Base-by-base conservation (phyloP, 2,797 vertebrate genomes). In the Denticeps clupeoides region DNA sequence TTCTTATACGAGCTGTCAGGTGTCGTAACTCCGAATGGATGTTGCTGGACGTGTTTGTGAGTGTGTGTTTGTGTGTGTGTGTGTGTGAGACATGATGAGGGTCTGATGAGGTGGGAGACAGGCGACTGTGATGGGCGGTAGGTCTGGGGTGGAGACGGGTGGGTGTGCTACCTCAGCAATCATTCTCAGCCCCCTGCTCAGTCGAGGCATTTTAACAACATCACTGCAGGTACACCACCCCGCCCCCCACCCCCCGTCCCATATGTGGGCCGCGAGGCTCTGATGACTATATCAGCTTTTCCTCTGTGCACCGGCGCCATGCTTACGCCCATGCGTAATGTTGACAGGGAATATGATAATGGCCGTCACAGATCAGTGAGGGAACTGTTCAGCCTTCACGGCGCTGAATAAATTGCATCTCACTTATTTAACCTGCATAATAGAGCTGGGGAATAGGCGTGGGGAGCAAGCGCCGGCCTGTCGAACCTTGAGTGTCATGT, bases 271-370 rank as follows among this genome's bases (percentile, higher is more conserved):
- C 69, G 71, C 67, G 58, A 65, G 65, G 68, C 73, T 75, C 73
- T 85, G 82, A 90, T 87, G 82, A 77, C 83, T 90, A 82, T 80
- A 89, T 89, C 80, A 80, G 70, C 67, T 73, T 61, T 48, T 72
- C 73, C 61, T 75, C 67, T 71, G 68, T 73, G 67, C 78, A 83
- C 86, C 81, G 84, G 77, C 71, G 73, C 74, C 78, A 79, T 80
- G 67, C 76, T 80, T 83, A 74, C 59, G 72, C 83, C n/a, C n/a
- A n/a, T n/a, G 78, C 83, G 74, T 83, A 84, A 85, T 76, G 66
- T 72, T 82, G 84, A 87, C 84, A 86, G 83, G 82, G 72, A 77
- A 82, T 85, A 88, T 88, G 83, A 87, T 88, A 86, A 88, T 82
- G 73, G 73, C 75, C 78, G 81, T 85, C 84, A 82, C 84, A 84